These are phyloP conservation scores for Microctenopoma steveboyesi DNA, from an alignment of 2,797 vertebrate genomes.

Conservation along the genomic window DNA sequence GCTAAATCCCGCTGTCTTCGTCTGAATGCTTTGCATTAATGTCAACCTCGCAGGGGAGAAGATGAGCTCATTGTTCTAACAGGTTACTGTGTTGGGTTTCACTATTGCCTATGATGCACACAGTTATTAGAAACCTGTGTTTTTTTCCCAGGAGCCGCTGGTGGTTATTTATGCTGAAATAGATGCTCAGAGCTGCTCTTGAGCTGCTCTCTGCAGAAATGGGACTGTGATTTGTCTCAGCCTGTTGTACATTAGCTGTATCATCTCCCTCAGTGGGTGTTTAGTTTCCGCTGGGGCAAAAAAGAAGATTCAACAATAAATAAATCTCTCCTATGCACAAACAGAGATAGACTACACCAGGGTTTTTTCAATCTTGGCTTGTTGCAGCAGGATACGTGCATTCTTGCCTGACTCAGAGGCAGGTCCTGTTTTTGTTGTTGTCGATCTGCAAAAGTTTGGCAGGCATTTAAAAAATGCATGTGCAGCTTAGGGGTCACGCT, in stretches of 20 bases:
- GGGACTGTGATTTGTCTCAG: conserved; percentile 52
- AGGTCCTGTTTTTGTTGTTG: neutral
- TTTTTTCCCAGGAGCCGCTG: conserved; percentile 29
- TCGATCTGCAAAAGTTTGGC: conserved; percentile 45
- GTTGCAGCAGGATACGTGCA: conserved; percentile 10
- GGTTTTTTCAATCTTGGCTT: neutral
- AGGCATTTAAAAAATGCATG: conserved; percentile 18
- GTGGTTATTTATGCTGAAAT: conserved; percentile 59
- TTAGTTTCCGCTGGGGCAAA: conserved; percentile 54
- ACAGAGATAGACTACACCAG: conserved; percentile 15
- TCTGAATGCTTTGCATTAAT: conserved; percentile 28
- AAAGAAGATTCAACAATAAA: conserved; percentile 58
- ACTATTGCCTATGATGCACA: conserved; percentile 22
- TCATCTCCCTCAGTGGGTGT: conserved; percentile 62
- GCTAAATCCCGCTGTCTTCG: conserved; percentile 34
- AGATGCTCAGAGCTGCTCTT: conserved; percentile 45
- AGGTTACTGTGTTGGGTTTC: conserved; percentile 42
- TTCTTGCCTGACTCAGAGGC: neutral
- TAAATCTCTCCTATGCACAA: conserved; percentile 46
- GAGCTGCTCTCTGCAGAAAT: conserved; percentile 42
- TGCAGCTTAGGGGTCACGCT: neutral
- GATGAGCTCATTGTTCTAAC: conserved; percentile 70
- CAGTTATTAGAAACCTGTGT: conserved; percentile 28
- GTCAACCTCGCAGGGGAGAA: conserved; percentile 34
- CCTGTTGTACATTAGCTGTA: conserved; percentile 56